Evolutionary conservation across 2,888 invertebrate species (phyloP), one percentile per base, ranked within the genome.

Genomic region (Sipha maydis): DNA sequence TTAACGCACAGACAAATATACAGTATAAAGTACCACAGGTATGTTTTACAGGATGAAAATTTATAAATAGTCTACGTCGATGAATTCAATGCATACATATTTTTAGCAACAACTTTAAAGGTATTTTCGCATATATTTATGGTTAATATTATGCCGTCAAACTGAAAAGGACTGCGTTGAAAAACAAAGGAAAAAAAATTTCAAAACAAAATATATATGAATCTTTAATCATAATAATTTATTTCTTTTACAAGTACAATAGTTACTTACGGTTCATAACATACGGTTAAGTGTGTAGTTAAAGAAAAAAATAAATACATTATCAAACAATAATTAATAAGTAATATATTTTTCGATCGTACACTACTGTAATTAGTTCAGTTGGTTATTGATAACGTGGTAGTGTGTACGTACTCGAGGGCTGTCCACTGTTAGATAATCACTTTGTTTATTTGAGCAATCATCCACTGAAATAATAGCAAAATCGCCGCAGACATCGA

Each of bases 401-500:
- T 67, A 25, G 61, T 19, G 61, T 4, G 8, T 19, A 19, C 3
- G 67, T 67, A 9, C n/a, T 3, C 67, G 56, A 56, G 11, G 69
- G 9, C 69, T 14, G 73, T n/a, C 17, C 34, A 31, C 31, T 4
- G 25, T 88, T 69, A 82, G n/a, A 67, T 38, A 56, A 89, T 73
- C 48, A 83, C 31, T 83, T 84, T 82, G 79, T 90, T 90, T 28
- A 91, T 89, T 89, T 90, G 90, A 85, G 89, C 90, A 79, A 90
- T 90, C 77, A 91, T 90, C 89, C 90, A 90, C 56, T 91, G 90
- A 89, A 91, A 91, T 54, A 90, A 89, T 69, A 93, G 94, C 89
- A 97, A 92, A 89, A 97, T 94, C 0, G 94, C 93, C 91, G 97
- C 95, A 0, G 96, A 96, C 93, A 96, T 95, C 83, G 94, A 93